Percentiles rank a stretch among this genome's conserved stretches.
phyloP scores from a whole-genome alignment of 1,140 invertebrate species.

The Bicyclus anynana region DNA sequence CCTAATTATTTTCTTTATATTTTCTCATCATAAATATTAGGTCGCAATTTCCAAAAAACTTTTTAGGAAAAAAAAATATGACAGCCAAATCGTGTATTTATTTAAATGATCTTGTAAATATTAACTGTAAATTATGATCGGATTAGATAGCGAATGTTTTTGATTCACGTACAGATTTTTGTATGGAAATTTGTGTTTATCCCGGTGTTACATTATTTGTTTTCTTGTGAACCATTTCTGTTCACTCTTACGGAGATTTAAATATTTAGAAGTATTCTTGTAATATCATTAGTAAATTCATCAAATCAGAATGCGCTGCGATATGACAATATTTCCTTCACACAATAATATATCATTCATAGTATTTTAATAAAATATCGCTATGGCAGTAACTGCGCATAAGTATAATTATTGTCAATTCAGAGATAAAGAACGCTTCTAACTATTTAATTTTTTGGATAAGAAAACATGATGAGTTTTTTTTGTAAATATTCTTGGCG shows the following conservation, averaged over 20 bases:
- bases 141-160: conserved; percentile 68
- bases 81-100: conserved; percentile 71
- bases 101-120: conserved; percentile 66
- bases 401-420: too few species aligned
- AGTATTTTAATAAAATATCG: too few species aligned
- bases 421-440: too few species aligned
- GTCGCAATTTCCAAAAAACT: conserved; percentile 22
- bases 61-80: conserved; percentile 31
- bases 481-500: conserved; percentile 42
- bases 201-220: conserved; percentile 7
- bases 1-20: conserved; percentile 6
- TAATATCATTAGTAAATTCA: too few species aligned
- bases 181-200: conserved; percentile 20
- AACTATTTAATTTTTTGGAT: background rate
- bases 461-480: conserved; percentile 4
- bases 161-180: conserved; percentile 41
- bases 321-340: too few species aligned
- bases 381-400: too few species aligned
- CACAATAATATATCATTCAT: too few species aligned
- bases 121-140: conserved; percentile 61
- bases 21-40: conserved; percentile 12
- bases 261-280: too few species aligned
- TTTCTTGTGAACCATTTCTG: too few species aligned
- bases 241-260: too few species aligned
- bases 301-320: too few species aligned